Base-by-base conservation (phyloP, 2,888 invertebrate genomes). In the Marronus borbonicus region DNA sequence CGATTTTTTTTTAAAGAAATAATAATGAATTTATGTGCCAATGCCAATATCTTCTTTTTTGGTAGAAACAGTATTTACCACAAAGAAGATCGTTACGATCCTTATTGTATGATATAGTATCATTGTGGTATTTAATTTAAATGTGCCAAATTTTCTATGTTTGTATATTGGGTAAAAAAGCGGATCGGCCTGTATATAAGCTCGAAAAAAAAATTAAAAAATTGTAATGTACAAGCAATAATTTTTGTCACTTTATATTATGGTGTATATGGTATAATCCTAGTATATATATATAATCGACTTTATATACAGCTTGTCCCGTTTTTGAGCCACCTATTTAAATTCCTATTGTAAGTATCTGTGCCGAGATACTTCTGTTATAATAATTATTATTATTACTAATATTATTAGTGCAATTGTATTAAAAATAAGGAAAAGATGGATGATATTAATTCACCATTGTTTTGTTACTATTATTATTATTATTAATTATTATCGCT, bases 1-100 rank as follows among this genome's bases (percentile, higher is more conserved):
- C 17, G 76, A 75, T n/a, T 36, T 81, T 36, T 75, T n/a, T 24
- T 24, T 24, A 36, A 64, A 31, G 64, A 39, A 65, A 17, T 65
- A 76, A 76, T 80, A 79, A 81, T 82, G 81, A 81, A 83, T 82
- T 84, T 84, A 83, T 84, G 85, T 86, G 85, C 85, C 85, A 86
- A 86, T 84, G 12, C 44, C 8, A 44, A 44, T 44, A 8, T 44
- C 44, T 12, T 44, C 8, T 44, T 44, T 12, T 44, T 52, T 52
- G 64, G 28, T 44, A 76, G 64, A 65, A 76, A 24, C 8, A 44
- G 8, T 44, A 8, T 44, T 76, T 65, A 17, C 17, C 65, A 31
- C 44, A 36, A 36, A 44, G 39, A 5, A 5, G 39, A 65, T 65
- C 8, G 24, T 65, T 65, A 10, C 44, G 44, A 44, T 44, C 44